Base-by-base conservation (phyloP, 92 coral and sea anemone genomes). In the Phenganax subtilis region DNA sequence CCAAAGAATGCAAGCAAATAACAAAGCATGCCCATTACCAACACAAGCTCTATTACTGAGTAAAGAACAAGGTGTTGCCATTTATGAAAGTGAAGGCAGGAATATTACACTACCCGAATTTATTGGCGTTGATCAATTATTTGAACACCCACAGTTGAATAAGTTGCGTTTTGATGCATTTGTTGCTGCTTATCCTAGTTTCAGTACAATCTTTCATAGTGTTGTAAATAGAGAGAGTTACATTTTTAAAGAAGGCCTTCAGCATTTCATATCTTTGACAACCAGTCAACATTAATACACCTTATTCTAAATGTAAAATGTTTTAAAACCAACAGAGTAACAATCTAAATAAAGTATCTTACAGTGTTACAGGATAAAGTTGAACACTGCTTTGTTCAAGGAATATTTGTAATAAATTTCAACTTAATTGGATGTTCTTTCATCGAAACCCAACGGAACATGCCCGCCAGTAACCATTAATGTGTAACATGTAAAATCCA, bases 21-120 rank as follows among this genome's bases (percentile, higher is more conserved):
- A 37, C 47, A 37, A 37, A 37, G 47, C 47, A 17, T 7, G 27
- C 67, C 28, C 20, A 14, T 61, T 62, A 76, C 54, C 66, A 3
- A 54, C 20, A 16, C 54, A 59, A 44, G 72, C 60, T 51, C 64
- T 79, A 71, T 44, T 80, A 17, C 83, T 73, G n/a, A 63, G 60
- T 63, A 71, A 68, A 11, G 83, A 51, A 63, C 73, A 80, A 80
- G 83, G 74, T 80, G 83, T 80, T 37, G 73, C 69, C 58, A 30
- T 80, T 16, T 80, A 80, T 28, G 58, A 80, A 80, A 54, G 72
- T 11, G 72, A 61, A 37, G 83, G 83, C 0, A 74, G 83, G 25
- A 54, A 63, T 51, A 17, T 80, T 60, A 61, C 73, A 30, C 58
- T 47, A 17, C 72, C 73, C 15, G 59, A 68, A 51, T 54, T 63